phyloP scores from a whole-genome alignment of 2,797 vertebrate species.

The Schizothorax lantsangensis region DNA sequence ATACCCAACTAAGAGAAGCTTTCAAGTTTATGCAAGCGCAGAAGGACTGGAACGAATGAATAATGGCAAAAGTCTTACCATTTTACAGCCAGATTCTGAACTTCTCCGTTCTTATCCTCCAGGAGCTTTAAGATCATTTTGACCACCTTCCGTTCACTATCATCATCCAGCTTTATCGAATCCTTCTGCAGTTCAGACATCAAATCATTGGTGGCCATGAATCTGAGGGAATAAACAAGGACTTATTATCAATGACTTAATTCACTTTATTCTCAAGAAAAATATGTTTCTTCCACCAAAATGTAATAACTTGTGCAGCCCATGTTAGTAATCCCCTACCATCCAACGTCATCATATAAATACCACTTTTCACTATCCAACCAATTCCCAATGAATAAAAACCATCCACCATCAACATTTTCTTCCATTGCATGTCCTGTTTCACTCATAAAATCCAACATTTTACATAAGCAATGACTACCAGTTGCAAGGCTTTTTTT shows the following conservation, averaged over 20 bases:
- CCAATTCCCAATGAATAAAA: neutral
- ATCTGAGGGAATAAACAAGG: slow-evolving; percentile 76
- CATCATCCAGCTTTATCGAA: slow-evolving; percentile 98
- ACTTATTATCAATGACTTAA: neutral
- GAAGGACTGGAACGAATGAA: neutral
- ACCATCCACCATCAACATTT: neutral
- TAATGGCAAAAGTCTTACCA: slow-evolving; percentile 80
- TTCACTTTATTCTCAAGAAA: neutral
- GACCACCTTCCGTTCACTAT: slow-evolving; percentile 98
- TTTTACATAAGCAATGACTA: neutral
- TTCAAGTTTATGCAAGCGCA: neutral
- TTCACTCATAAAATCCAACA: neutral
- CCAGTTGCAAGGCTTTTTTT: neutral
- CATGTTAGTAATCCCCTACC: neutral
- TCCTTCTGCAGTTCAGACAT: slow-evolving; percentile 99
- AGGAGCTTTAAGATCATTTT: slow-evolving; percentile 99
- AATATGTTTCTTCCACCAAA: neutral
- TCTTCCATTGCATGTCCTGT: neutral
- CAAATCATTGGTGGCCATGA: slow-evolving; percentile 99
- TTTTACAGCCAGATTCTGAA: slow-evolving; percentile 98
- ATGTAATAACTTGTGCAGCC: neutral
- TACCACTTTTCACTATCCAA: neutral
- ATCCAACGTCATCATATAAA: neutral
- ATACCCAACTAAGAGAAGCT: neutral
- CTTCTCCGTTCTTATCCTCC: slow-evolving; percentile 99